Base-by-base conservation (phyloP, 2,888 invertebrate species). In the Mythimna pallens region DNA sequence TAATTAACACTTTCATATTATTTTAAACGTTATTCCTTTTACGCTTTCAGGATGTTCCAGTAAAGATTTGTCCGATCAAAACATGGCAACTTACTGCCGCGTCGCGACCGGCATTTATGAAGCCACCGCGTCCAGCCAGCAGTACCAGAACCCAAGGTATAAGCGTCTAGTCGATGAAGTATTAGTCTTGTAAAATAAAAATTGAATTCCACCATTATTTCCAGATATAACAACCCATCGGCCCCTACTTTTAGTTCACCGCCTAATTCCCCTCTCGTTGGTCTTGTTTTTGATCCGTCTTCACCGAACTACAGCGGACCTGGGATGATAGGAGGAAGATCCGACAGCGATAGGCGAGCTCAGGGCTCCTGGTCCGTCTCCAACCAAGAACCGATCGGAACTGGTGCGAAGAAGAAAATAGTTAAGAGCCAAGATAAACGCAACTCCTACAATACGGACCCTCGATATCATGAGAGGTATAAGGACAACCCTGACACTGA, bases 381-480 rank as follows among this genome's bases (percentile, higher is more conserved):
- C 58, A 94, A 92, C 78, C 95, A 95, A 85, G 96, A 96, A 82
- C 96, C 96, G 0, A 96, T 96, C 62, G 96, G 96, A n/a, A 95
- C 95, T 30, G 96, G 96, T 12, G 95, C 95, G 7, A 96, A 95
- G 87, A 96, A 96, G 88, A 96, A 96, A 89, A 96, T 96, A 70
- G 93, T 96, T 12, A 96, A 96, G 87, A 94, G 89, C 81, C 95
- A 95, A 68, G 95, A 96, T 36, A 95, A 95, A 87, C 92, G 95
- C 57, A 93, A 91, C 71, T 85, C 91, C 1, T 95, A 93, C 77
- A 93, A 88, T 63, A 85, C 91, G 54, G 95, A 96, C 72, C 89
- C 93, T 58, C 89, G 95, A 47, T 95, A 93, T 74, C 94, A 93
- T 61, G 95, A 95, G 68, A 90, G 93, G 84, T 94, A 93, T 81